A percentile compares a stretch with the other conserved stretches of the same genome.
Conservation (phyloP, 2,113 vertebrate genomes). For the Physeter macrocephalus region DNA sequence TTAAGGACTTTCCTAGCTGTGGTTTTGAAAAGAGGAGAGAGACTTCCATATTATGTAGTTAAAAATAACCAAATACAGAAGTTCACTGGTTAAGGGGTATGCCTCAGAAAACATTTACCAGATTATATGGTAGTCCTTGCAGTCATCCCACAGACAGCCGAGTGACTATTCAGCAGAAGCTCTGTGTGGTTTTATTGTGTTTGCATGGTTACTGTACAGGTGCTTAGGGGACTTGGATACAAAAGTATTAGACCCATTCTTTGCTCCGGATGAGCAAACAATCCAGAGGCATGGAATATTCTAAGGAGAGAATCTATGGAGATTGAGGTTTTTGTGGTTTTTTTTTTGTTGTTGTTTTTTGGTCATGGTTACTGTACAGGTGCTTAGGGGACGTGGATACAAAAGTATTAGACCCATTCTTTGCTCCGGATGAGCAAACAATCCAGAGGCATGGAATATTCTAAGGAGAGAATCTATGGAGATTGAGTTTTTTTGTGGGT, state of each 20-base stretch:
- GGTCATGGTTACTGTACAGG: fast-evolving
- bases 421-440: background rate
- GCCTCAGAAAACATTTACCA: background rate
- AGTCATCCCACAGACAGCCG: background rate
- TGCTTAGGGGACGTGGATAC: no score
- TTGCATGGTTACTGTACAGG: fast-evolving
- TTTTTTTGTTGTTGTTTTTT: no score
- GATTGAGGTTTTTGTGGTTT: fast-evolving
- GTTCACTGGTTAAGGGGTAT: background rate
- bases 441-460: background rate
- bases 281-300: background rate
- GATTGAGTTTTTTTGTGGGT: fast-evolving
- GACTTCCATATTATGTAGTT: background rate
- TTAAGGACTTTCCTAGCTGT: background rate
- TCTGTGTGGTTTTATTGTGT: no score
- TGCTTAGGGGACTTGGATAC: no score
- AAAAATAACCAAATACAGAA: background rate
- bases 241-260: no score
- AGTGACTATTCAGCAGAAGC: no score
- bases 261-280: background rate
- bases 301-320: background rate
- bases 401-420: no score
- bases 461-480: background rate
- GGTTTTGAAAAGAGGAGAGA: background rate
- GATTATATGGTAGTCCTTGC: no score